Conservation (phyloP, 2,113 vertebrate genomes). For the Choloepus hoffmanni region DNA sequence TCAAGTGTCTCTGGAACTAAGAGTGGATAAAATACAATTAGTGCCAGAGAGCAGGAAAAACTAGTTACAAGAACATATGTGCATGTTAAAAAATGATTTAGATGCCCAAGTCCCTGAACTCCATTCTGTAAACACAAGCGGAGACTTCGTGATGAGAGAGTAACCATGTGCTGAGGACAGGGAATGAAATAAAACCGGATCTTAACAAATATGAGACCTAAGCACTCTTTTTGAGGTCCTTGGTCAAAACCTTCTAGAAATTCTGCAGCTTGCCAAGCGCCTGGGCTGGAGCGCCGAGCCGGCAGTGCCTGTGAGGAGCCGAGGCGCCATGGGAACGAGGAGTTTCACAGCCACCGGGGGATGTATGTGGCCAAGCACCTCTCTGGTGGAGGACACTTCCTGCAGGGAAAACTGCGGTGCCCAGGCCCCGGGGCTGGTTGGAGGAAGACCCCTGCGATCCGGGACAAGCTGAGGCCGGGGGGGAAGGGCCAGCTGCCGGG, state of each 20-base stretch:
- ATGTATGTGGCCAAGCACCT: not conserved
- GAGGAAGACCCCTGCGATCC: not conserved
- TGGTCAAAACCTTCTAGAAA: no score
- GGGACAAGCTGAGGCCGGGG: not conserved
- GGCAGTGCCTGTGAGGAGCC: no score
- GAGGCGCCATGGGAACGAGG: not conserved
- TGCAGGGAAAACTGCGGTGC: not conserved
- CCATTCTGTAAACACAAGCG: not conserved
- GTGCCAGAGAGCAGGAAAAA: not conserved
- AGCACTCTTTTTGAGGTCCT: no score
- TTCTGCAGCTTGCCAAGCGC: no score
- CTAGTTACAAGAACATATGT: not conserved
- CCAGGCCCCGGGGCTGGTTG: not conserved
- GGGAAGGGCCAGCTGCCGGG: not conserved
- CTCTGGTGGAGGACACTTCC: not conserved
- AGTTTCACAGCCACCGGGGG: not conserved
- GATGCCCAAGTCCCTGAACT: not conserved
- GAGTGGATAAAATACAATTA: not conserved
- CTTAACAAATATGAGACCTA: no score
- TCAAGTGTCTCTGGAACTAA: not conserved
- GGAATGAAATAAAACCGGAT: no score
- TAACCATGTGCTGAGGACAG: no score
- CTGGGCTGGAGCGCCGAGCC: no score
- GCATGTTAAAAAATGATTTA: not conserved
- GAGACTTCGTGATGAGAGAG: not conserved